phyloP scores from a whole-genome alignment of 2,113 vertebrate genomes.

The Vombatus ursinus region DNA sequence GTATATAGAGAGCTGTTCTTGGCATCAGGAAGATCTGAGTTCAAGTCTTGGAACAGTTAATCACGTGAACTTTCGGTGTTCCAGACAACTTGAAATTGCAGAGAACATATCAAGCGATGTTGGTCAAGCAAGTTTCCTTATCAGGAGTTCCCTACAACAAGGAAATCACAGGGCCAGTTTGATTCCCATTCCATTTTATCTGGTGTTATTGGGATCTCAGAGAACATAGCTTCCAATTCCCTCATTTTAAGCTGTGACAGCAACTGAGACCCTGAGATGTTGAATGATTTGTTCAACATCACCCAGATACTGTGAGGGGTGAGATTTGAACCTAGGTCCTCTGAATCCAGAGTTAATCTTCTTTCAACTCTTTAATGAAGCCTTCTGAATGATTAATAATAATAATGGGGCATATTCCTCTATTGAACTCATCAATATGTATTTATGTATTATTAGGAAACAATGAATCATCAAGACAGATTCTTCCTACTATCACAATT shows the following conservation, averaged over 20 bases:
- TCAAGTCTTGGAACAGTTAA: neutral
- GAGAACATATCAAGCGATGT: neutral
- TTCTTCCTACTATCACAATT: neutral
- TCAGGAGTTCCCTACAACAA: neutral
- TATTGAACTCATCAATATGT: neutral
- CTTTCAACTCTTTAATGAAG: neutral
- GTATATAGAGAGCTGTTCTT: neutral
- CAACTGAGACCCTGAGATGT: neutral
- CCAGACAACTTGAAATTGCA: neutral
- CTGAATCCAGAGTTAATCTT: neutral
- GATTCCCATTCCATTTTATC: neutral
- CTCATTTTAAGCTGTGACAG: neutral
- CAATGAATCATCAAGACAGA: neutral
- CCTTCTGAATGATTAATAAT: neutral
- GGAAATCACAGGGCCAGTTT: neutral
- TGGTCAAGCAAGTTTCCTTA: neutral
- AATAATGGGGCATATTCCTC: neutral
- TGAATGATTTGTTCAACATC: neutral
- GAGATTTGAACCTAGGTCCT: neutral
- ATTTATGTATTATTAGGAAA: conserved; percentile 6
- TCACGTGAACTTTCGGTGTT: neutral
- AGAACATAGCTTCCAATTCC: neutral
- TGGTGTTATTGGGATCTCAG: neutral
- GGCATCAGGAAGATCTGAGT: neutral
- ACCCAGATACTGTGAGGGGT: neutral